Conservation (phyloP, 1,140 invertebrate genomes). For the Penaeus indicus region DNA sequence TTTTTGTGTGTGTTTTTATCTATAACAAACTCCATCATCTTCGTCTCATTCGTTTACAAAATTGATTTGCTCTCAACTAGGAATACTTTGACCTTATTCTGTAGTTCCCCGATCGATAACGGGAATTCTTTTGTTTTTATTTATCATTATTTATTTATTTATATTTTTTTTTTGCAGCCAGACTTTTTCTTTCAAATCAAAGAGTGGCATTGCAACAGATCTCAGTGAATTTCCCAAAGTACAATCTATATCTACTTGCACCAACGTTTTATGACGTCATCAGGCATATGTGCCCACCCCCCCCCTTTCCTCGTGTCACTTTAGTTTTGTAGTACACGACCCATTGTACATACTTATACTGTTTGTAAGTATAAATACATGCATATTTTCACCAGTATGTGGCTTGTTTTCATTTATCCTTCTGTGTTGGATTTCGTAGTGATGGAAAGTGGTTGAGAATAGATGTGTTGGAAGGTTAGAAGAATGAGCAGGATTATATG, state of each 20-base stretch:
- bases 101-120: too few relatives aligned
- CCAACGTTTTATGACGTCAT: conserved; percentile 30
- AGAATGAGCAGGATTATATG: too few relatives aligned
- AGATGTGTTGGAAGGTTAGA: too few relatives aligned
- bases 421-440: too few relatives aligned
- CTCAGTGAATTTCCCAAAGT: conserved; percentile 60
- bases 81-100: too few relatives aligned
- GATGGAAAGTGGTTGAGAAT: too few relatives aligned
- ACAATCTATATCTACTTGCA: conserved; percentile 50
- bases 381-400: conserved; percentile 58
- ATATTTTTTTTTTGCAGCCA: conserved; percentile 12
- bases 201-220: conserved; percentile 61
- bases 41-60: too few relatives aligned
- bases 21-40: too few relatives aligned
- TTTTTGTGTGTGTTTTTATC: too few relatives aligned
- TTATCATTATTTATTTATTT: conserved; percentile 37
- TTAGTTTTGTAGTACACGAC: conserved; percentile 44
- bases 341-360: conserved; percentile 57
- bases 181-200: conserved; percentile 43
- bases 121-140: background rate
- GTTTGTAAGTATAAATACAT: conserved; percentile 63
- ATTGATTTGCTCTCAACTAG: too few relatives aligned
- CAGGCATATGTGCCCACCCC: conserved; percentile 31
- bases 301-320: conserved; percentile 31
- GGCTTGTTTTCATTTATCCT: too few relatives aligned